A percentile compares a stretch with the other conserved stretches of the same genome.
These are phyloP conservation scores for Pogonomyrmex barbatus DNA, from an alignment of 1,140 invertebrate species.

Conservation along the genomic window DNA sequence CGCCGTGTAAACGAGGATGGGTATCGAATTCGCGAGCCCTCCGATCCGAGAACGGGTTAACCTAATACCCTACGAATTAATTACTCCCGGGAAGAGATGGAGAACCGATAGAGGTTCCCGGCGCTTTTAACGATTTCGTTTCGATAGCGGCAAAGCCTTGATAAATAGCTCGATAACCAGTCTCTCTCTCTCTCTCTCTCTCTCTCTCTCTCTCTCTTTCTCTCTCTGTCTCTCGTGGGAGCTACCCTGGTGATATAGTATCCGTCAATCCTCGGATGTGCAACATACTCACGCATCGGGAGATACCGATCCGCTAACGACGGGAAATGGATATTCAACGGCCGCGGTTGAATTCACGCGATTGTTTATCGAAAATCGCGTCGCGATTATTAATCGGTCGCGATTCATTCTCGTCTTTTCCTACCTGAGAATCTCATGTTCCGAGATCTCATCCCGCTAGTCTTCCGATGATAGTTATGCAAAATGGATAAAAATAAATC, in stretches of 20 bases:
- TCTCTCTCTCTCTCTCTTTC: not conserved
- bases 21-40: constrained; percentile 65
- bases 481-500: constrained; percentile 12
- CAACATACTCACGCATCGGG: constrained; percentile 19
- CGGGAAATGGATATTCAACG: constrained; percentile 47
- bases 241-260: not conserved
- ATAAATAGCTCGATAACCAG: constrained; percentile 21
- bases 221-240: not conserved
- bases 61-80: constrained; percentile 64
- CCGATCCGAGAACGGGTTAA: constrained; percentile 18
- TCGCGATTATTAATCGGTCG: constrained; percentile 57
- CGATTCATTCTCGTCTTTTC: not conserved
- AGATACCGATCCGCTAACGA: constrained; percentile 46
- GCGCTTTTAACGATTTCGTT: constrained; percentile 14
- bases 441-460: not conserved
- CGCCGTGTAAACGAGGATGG: constrained; percentile 29
- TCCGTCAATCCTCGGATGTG: constrained; percentile 38
- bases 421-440: not conserved
- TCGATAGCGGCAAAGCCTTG: not conserved
- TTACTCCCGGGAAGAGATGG: constrained; percentile 13
- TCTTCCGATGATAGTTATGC: constrained; percentile 12
- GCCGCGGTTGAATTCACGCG: constrained; percentile 25
- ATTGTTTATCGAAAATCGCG: constrained; percentile 45
- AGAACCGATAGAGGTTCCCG: constrained; percentile 2
- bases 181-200: not conserved